These are phyloP conservation scores for Hedya salicella DNA, from an alignment of 2,888 invertebrate species.

Conservation along the genomic window DNA sequence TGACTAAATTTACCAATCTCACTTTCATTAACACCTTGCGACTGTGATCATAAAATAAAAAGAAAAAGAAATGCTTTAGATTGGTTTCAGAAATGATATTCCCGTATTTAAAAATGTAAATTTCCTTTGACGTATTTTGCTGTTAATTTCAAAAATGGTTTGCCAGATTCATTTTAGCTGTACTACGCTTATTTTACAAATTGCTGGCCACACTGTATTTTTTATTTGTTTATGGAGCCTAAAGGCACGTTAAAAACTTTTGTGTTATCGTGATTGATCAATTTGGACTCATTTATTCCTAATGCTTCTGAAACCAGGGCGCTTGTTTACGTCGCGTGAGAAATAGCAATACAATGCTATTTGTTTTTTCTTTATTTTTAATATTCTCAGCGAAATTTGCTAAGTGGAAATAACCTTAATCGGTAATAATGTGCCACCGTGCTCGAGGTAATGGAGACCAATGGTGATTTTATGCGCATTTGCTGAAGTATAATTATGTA, in stretches of 20 bases:
- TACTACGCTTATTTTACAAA: too few relatives aligned
- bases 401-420: constrained; percentile 35
- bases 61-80: too few relatives aligned
- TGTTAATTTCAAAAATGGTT: too few relatives aligned
- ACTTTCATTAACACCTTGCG: too few relatives aligned
- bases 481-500: constrained; percentile 14
- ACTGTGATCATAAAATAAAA: too few relatives aligned
- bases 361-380: constrained; percentile 37
- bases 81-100: too few relatives aligned
- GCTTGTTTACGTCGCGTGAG: constrained; percentile 32
- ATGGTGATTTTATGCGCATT: constrained; percentile 37
- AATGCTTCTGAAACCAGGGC: constrained; percentile 39
- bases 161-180: too few relatives aligned
- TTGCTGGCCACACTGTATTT: neutral
- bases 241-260: constrained; percentile 4
- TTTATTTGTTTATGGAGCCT: neutral
- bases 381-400: constrained; percentile 26
- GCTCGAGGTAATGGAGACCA: constrained; percentile 35
- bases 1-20: too few relatives aligned
- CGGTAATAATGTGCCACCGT: constrained; percentile 30
- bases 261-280: constrained; percentile 36
- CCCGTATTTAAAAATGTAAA: too few relatives aligned
- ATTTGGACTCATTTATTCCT: constrained; percentile 32
- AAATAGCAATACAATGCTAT: constrained; percentile 27
- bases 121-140: too few relatives aligned